Base-by-base conservation (phyloP, 2,888 invertebrate genomes). In the Eupithecia exiguata region DNA sequence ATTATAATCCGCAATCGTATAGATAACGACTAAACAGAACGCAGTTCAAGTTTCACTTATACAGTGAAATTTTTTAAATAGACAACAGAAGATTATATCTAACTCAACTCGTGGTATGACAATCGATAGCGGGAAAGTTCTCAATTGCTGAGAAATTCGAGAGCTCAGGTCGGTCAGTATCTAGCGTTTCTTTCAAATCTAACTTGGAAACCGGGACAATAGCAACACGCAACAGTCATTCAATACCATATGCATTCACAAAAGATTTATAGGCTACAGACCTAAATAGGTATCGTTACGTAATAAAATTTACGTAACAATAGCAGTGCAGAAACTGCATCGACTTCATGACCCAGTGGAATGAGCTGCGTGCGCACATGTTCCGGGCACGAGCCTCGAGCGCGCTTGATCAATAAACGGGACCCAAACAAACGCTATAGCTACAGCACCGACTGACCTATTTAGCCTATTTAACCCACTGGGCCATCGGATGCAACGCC, bases 381-480 rank as follows among this genome's bases (percentile, higher is more conserved):
- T 79, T 76, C 69, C 67, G 65, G 81, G 79, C 77, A 77, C 49
- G 40, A 21, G 63, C 46, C 76, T 68, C 76, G 79, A 70, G 73
- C 73, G 66, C 76, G 83, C 80, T 82, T 85, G 90, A 92, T 94
- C 94, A 90, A 93, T 93, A 93, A 86, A 80, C 78, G 87, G 84
- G 91, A 94, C 93, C 94, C 93, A 94, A 94, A 94, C 93, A 93
- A 92, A 91, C 89, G 84, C 83, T 86, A 87, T 84, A 79, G 65
- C 76, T 71, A 65, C 65, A 72, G 76, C 84, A 89, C 90, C 92
- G 87, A 89, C 83, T 93, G 93, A 92, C 93, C 93, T 89, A 93
- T 89, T 90, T 90, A 86, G 21, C n/a, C n/a, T n/a, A n/a, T n/a
- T n/a, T n/a, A n/a, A 58, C 58, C 58, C 21, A 58, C 25, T 5